Evolutionary conservation across 2,888 invertebrate species (phyloP).

Genomic region (Cepaea hortensis): DNA sequence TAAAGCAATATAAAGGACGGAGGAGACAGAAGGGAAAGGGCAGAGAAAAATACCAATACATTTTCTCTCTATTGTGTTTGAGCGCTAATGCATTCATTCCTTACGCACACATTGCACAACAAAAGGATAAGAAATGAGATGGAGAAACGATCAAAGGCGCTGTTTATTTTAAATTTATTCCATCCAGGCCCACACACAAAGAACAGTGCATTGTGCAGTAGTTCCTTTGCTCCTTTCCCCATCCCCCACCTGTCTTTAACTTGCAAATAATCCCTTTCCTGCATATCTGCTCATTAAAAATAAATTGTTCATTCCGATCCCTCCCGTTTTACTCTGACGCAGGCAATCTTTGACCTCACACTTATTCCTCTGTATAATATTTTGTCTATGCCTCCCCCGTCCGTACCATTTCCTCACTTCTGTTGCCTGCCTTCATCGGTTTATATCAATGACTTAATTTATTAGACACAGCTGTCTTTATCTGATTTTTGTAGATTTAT

Average conservation of each 20-base stretch:
- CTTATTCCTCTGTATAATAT: not conserved
- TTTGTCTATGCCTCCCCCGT: too few species aligned
- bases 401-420: too few species aligned
- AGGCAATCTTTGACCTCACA: not conserved
- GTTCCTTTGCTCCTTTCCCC: not conserved
- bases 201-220: not conserved
- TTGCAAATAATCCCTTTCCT: not conserved
- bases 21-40: not conserved
- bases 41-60: not conserved
- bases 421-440: too few species aligned
- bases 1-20: not conserved
- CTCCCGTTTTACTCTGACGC: not conserved
- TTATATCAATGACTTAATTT: too few species aligned
- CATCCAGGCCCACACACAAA: not conserved
- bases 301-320: not conserved
- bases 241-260: not conserved
- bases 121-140: slow-evolving; percentile 32
- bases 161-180: slow-evolving; percentile 29
- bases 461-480: too few species aligned
- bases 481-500: too few species aligned
- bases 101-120: slow-evolving; percentile 10
- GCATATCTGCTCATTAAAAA: slow-evolving; percentile 13
- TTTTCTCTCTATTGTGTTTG: not conserved
- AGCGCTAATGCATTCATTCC: slow-evolving; percentile 1
- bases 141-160: slow-evolving; percentile 30